Percentiles rank a stretch among this genome's conserved stretches.
These are phyloP conservation scores for Sparidentex hasta DNA, from an alignment of 2,797 vertebrate genomes.

Conservation along the genomic window DNA sequence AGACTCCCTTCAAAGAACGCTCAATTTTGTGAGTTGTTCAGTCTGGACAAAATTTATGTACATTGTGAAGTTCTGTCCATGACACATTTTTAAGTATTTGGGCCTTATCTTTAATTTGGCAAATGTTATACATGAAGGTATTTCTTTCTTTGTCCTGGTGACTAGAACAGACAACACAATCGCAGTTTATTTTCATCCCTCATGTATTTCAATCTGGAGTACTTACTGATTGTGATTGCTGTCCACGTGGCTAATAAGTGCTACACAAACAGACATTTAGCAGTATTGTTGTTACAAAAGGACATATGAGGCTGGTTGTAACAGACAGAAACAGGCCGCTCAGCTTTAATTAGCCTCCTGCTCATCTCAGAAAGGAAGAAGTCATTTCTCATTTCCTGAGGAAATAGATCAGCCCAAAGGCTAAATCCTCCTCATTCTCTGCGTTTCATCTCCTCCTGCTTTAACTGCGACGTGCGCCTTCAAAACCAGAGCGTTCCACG, in stretches of 20 bases:
- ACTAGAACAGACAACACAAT: too few relatives aligned
- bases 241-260: background rate
- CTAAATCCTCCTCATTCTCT: conserved; percentile 32
- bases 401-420: conserved; percentile 60
- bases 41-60: too few relatives aligned
- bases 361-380: conserved; percentile 57
- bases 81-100: too few relatives aligned
- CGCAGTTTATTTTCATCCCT: too few relatives aligned
- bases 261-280: background rate
- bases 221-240: too few relatives aligned
- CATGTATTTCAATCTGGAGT: too few relatives aligned
- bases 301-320: conserved; percentile 35
- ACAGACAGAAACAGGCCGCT: conserved; percentile 12
- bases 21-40: too few relatives aligned
- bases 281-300: background rate
- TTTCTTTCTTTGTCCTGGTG: too few relatives aligned
- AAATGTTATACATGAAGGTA: too few relatives aligned
- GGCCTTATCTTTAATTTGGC: too few relatives aligned
- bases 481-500: background rate
- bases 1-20: too few relatives aligned
- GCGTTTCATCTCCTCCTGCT: conserved; percentile 42
- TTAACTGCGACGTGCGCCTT: background rate
- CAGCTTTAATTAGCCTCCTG: conserved; percentile 40
- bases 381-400: conserved; percentile 62
- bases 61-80: too few relatives aligned